Base-by-base conservation (phyloP, 1,140 invertebrate genomes). In the Pseudomyrmex gracilis region DNA sequence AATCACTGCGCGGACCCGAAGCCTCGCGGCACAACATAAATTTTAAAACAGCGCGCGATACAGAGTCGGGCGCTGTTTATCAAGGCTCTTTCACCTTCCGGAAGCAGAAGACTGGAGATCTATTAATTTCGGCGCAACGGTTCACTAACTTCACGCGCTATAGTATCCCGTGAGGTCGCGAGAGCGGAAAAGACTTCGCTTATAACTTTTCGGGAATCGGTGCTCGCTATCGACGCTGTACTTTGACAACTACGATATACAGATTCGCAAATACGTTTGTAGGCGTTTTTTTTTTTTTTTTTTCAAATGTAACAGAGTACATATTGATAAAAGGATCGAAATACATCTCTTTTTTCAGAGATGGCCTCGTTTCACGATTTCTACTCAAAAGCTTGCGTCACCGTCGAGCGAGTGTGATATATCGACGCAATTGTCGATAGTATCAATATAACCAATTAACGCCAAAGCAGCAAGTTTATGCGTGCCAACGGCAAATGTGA, bases 91-190 rank as follows among this genome's bases (percentile, higher is more conserved):
- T 86, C 86, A 87, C 85, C 78, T 82, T 57, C 60, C 63, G 68
- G 61, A 85, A 80, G 83, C 85, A 83, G 53, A 58, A 49, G 73
- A 77, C 77, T 58, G 67, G 34, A 67, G 87, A 86, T 89, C 89
- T 90, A 91, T 91, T 90, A 91, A 90, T 91, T 91, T 90, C 73
- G 82, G 80, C 64, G 80, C 58, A 84, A 87, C 87, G 84, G 83
- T 86, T 88, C 88, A 73, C 82, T 82, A 91, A 82, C 89, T 83
- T 34, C 7, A 5, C 71, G 51, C 86, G 63, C 80, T 71, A 83
- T 71, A 83, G 84, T 71, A 88, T 88, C 76, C 77, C 77, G 67
- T 57, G 17, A 82, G 70, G 73, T 88, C 68, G 0, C 34, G 55
- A 74, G 78, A 78, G 55, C 51, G 57, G 57, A 71, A 82, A 73